Evolutionary conservation across 30 jellyfish, hydroid and myxozoan species (phyloP).

Genomic region (Aurelia aurita complex sp. Pacific): DNA sequence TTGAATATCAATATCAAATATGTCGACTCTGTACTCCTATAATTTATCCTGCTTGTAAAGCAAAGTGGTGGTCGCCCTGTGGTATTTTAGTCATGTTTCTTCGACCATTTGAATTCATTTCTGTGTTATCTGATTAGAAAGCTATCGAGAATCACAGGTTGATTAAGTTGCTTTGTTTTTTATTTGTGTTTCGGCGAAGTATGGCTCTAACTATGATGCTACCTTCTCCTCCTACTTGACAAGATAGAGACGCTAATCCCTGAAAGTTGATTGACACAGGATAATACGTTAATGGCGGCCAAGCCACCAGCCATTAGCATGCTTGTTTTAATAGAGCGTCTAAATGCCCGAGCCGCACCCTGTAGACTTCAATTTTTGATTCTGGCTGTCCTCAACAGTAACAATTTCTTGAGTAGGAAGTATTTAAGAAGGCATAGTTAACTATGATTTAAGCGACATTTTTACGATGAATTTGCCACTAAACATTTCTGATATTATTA

Average conservation of each 20-base stretch:
- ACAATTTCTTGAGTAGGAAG: too few species aligned
- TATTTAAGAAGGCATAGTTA: too few species aligned
- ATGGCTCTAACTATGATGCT: neutral
- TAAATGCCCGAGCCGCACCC: slow-evolving; percentile 5
- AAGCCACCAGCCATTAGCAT: slow-evolving; percentile 72
- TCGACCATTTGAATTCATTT: neutral
- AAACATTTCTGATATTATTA: too few species aligned
- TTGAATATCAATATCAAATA: neutral
- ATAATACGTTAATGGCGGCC: slow-evolving; percentile 69
- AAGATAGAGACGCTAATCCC: slow-evolving; percentile 54
- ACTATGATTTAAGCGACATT: too few species aligned
- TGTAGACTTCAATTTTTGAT: too few species aligned
- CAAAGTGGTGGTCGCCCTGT: slow-evolving; percentile 1
- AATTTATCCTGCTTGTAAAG: too few species aligned
- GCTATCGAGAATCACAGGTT: slow-evolving; percentile 38
- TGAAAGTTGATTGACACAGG: slow-evolving; percentile 73
- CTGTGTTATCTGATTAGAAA: slow-evolving; percentile 45
- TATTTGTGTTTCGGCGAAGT: slow-evolving; percentile 41
- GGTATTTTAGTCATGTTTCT: neutral
- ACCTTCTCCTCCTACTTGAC: slow-evolving; percentile 70
- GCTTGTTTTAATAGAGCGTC: slow-evolving; percentile 51
- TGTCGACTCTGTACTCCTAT: too few species aligned
- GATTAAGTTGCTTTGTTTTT: slow-evolving; percentile 35
- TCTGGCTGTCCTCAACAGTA: too few species aligned
- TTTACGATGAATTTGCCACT: too few species aligned